These are phyloP conservation scores for Arenaria interpres DNA, from an alignment of 2,113 vertebrate genomes.

Conservation along the genomic window DNA sequence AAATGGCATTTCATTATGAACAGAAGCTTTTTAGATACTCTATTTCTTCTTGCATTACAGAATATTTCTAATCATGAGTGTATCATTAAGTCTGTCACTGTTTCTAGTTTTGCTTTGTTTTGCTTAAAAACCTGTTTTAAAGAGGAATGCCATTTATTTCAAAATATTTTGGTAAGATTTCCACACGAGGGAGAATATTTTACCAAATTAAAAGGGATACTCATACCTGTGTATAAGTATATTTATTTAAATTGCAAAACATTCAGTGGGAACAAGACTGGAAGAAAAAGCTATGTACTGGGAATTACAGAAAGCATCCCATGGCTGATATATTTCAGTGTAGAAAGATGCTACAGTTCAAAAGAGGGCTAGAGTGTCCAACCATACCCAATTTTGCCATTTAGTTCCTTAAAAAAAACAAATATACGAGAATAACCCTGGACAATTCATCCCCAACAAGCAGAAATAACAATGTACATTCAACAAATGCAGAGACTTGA, in stretches of 20 bases:
- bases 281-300: neutral
- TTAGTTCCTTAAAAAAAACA: neutral
- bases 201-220: neutral
- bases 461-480: neutral
- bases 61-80: neutral
- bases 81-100: neutral
- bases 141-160: neutral
- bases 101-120: neutral
- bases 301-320: neutral
- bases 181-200: neutral
- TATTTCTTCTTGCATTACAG: neutral
- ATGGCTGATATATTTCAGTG: neutral
- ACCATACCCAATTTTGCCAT: neutral
- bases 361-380: neutral
- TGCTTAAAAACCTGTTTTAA: neutral
- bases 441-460: neutral
- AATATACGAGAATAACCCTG: neutral
- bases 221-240: neutral
- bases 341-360: neutral
- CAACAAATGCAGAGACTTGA: neutral
- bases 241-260: neutral
- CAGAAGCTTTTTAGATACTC: neutral
- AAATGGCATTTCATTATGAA: constrained; percentile 6
- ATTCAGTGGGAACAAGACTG: neutral
- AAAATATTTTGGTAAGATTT: neutral